phyloP scores from a whole-genome alignment of 2,113 vertebrate genomes.

The Tetraodon nigroviridis region DNA sequence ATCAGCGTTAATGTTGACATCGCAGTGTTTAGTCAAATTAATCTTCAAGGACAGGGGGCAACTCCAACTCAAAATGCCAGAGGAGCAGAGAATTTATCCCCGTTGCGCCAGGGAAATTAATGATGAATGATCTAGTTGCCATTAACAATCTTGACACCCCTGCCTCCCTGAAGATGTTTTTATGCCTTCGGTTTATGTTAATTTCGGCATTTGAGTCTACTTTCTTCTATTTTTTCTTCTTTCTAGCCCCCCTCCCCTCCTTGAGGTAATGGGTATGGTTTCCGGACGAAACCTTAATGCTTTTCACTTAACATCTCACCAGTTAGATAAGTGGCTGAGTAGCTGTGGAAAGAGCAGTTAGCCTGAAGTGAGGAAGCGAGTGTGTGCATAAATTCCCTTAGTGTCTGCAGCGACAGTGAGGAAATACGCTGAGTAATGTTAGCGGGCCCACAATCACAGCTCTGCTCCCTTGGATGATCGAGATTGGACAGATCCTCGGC shows the following conservation, averaged over 20 bases:
- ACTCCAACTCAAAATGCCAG: slow-evolving; percentile 31
- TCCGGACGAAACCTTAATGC: slow-evolving; percentile 35
- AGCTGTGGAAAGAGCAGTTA: slow-evolving; percentile 34
- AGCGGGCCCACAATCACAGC: slow-evolving; percentile 34
- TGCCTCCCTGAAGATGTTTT: slow-evolving; percentile 44
- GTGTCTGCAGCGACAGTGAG: slow-evolving; percentile 39
- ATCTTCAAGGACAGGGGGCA: slow-evolving; percentile 67
- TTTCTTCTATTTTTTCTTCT: background rate
- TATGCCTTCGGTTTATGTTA: slow-evolving; percentile 31
- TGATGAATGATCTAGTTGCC: slow-evolving; percentile 71
- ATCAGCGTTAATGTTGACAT: slow-evolving; percentile 71
- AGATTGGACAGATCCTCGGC: slow-evolving; percentile 27
- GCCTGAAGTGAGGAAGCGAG: slow-evolving; percentile 30
- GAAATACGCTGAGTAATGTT: slow-evolving; percentile 63
- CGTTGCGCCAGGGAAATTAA: slow-evolving; percentile 62
- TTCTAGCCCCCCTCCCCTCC: slow-evolving; percentile 13
- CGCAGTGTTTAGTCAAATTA: slow-evolving; percentile 73
- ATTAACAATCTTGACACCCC: slow-evolving; percentile 59
- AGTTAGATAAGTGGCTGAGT: slow-evolving; percentile 54
- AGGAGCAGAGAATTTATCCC: slow-evolving; percentile 54
- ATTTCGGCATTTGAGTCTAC: slow-evolving; percentile 39
- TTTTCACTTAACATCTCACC: slow-evolving; percentile 55
- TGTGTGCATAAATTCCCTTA: slow-evolving; percentile 53
- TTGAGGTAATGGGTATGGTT: slow-evolving; percentile 40
- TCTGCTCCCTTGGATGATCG: slow-evolving; percentile 43